Percentiles rank a stretch among this genome's conserved stretches.
Conservation (phyloP, 92 coral and sea anemone species). For the Anthopleura xanthogrammica region DNA sequence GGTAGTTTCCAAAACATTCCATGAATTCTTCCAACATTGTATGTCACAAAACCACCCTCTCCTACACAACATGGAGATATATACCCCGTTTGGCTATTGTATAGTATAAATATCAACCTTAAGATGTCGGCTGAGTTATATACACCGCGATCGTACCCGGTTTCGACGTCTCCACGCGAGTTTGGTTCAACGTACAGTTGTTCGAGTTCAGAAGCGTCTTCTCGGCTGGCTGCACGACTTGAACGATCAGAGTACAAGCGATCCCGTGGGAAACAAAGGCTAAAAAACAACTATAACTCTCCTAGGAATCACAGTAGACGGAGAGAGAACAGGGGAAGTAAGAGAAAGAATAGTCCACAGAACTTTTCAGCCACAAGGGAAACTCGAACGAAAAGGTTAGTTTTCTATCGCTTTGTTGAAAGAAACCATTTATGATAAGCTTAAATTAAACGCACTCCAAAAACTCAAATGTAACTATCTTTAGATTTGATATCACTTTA, state of each 20-base stretch:
- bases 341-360: slow-evolving; percentile 33
- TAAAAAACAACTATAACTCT: slow-evolving; percentile 65
- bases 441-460: background rate
- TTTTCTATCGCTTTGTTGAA: background rate
- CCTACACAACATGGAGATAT: background rate
- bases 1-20: slow-evolving; percentile 38
- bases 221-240: slow-evolving; percentile 88
- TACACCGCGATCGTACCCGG: slow-evolving; percentile 60
- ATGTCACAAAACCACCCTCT: background rate
- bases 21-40: slow-evolving; percentile 44
- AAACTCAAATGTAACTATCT: background rate
- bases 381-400: slow-evolving; percentile 30
- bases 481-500: background rate
- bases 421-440: background rate
- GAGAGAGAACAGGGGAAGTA: slow-evolving; percentile 24
- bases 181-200: slow-evolving; percentile 63
- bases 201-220: slow-evolving; percentile 83
- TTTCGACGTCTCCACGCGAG: slow-evolving; percentile 56
- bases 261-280: slow-evolving; percentile 80
- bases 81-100: background rate
- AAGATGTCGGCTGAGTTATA: slow-evolving; percentile 74
- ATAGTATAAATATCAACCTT: slow-evolving; percentile 10
- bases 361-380: slow-evolving; percentile 21
- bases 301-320: slow-evolving; percentile 43
- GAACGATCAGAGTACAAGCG: slow-evolving; percentile 95